These are phyloP conservation scores for Pammene fasciana DNA, from an alignment of 2,888 invertebrate genomes.

Conservation along the genomic window DNA sequence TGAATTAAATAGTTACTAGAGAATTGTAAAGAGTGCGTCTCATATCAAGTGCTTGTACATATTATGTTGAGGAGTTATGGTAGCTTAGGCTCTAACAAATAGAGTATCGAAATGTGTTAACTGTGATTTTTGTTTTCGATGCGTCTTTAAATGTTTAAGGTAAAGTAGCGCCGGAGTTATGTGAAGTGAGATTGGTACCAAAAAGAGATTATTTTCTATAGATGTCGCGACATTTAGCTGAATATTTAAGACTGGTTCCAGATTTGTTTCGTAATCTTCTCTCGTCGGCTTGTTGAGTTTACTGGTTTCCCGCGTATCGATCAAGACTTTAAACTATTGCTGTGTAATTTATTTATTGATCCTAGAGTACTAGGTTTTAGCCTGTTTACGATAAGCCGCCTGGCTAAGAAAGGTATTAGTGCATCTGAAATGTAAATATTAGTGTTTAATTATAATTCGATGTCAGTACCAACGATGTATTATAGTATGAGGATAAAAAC, in stretches of 20 bases:
- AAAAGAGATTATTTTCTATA: slow-evolving; percentile 79
- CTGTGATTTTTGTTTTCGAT: slow-evolving; percentile 79
- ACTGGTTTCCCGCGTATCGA: slow-evolving; percentile 57
- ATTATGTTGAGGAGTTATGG: slow-evolving; percentile 54
- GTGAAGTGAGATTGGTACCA: slow-evolving; percentile 81
- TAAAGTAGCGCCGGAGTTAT: slow-evolving; percentile 64
- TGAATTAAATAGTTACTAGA: slow-evolving; percentile 68
- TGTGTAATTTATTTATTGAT: slow-evolving; percentile 76
- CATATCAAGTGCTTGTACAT: slow-evolving; percentile 78
- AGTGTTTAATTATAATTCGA: slow-evolving; percentile 71
- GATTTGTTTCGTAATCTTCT: slow-evolving; percentile 54
- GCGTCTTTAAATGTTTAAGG: slow-evolving; percentile 67
- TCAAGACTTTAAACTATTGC: slow-evolving; percentile 49
- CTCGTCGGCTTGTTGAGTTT: slow-evolving; percentile 66
- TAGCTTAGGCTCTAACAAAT: slow-evolving; percentile 49
- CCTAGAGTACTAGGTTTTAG: slow-evolving; percentile 60
- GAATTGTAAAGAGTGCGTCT: slow-evolving; percentile 62
- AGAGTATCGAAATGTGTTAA: slow-evolving; percentile 62
- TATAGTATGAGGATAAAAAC: slow-evolving; percentile 66
- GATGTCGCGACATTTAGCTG: slow-evolving; percentile 66
- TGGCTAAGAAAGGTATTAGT: slow-evolving; percentile 66
- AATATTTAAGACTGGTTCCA: slow-evolving; percentile 61
- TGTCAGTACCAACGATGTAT: slow-evolving; percentile 81
- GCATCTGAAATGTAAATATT: slow-evolving; percentile 72
- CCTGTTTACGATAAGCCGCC: slow-evolving; percentile 68